Evolutionary conservation across 1,140 invertebrate genomes (phyloP), one percentile per base, ranked within the genome.

Genomic region (Epicauta chinensis): DNA sequence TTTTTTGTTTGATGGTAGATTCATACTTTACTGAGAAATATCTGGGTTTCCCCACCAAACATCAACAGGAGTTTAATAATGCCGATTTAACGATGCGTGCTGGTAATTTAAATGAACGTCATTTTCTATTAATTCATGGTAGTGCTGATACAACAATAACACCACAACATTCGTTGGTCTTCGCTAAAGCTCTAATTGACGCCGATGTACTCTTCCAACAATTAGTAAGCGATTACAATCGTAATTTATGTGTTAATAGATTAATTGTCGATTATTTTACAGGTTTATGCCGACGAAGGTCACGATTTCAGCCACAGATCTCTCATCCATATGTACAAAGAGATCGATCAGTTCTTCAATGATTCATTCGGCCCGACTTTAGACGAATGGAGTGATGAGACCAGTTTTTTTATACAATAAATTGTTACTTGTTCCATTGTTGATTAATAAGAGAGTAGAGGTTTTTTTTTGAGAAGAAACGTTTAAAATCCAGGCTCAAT

Each of bases 231-330:
- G 16, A 53, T 36, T 16, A 10, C 23, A n/a, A n/a, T 2, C 23
- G 4, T 5, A 23, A 2, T 23, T 2, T 23, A 5, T 23, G n/a
- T n/a, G n/a, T n/a, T n/a, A n/a, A n/a, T n/a, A 3, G 23, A 23
- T 23, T 3, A 23, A 5, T 23, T 37, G 14, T 30, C 4, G 10
- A 6, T 15, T 5, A 55, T 49, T 57, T 61, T 71, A 13, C 71
- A 91, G 86, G 80, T 89, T 1, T 93, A 93, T 68, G 85, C 89
- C 1, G 89, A 92, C 68, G 86, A 91, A 70, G 83, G 83, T 31
- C 87, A 93, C 69, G 68, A 73, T 23, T 81, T 93, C 14, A 57
- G 51, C 53, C 72, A 72, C 43, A 80, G 81, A 29, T 85, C 87
- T 0, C 69, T 75, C 17, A 71, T 79, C 35, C 91, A 94, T 66